Base-by-base conservation (phyloP, 2,797 vertebrate genomes). In the Mastacembelus armatus region DNA sequence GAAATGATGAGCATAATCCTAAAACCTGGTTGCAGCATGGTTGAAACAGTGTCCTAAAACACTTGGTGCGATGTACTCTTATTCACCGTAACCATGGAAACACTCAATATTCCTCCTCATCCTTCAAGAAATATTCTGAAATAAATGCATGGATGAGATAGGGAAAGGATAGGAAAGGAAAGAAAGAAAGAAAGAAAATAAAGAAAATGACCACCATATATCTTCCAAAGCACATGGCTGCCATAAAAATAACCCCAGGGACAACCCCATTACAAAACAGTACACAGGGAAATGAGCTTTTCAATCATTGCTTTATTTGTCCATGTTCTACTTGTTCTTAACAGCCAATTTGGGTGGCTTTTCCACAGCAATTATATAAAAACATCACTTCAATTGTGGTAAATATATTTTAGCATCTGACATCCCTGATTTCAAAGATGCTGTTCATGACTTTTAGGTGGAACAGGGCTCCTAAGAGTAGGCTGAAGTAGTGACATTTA, bases 51-150 rank as follows among this genome's bases (percentile, higher is more conserved):
- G 66, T 73, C 64, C 71, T 60, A 76, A 81, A 87, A 88, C 88
- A 78, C 75, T 61, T 55, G 36, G 40, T 64, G 55, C 7, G 2
- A 74, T 74, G 70, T 51, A 51, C 64, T 84, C 66, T 81, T 70
- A 57, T 72, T 73, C 42, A 4, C 33, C 0, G 89, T 91, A 81
- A 88, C 90, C 89, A 90, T 91, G 88, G 90, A 83, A 90, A 91
- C 88, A 74, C 57, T 50, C 49, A 66, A 45, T 70, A 72, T 59
- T 84, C 65, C 29, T 62, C 55, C 39, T 80, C 65, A 66, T 81
- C 72, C 67, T 74, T 6, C 11, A 77, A 75, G 63, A 69, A 61
- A 58, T 1, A 35, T 69, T 58, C 54, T 7, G 35, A 62, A 63
- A 72, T 62, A 54, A 66, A 85, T 58, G 48, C 35, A 57, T 44